Conservation (phyloP, 2,113 vertebrate genomes). For the Salvelinus alpinus region DNA sequence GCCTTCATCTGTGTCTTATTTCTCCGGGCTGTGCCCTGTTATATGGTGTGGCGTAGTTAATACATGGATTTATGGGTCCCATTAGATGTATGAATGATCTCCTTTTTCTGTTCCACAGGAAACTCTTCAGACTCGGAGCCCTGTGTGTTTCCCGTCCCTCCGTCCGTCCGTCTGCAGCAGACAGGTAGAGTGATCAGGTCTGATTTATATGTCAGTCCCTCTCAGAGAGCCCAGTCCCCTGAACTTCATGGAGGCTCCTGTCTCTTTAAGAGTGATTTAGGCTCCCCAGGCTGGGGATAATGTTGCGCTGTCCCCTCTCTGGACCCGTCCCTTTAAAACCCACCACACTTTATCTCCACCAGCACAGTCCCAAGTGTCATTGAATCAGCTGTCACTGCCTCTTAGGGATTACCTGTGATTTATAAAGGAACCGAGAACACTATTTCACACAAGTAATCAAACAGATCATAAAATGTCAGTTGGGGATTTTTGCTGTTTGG, state of each 20-base stretch:
- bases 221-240: conserved; percentile 70
- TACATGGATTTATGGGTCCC: conserved; percentile 91
- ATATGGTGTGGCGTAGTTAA: conserved; percentile 84
- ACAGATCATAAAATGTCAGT: conserved; percentile 48
- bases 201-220: conserved; percentile 8
- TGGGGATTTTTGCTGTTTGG: conserved; percentile 44
- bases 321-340: no score
- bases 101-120: conserved; percentile 81
- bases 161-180: conserved; percentile 62
- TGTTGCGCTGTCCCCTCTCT: no score
- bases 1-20: conserved; percentile 88
- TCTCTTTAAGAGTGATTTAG: conserved; percentile 75
- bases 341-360: no score
- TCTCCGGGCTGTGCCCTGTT: conserved; percentile 80
- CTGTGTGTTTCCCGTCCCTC: conserved; percentile 77
- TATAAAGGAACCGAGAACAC: conserved; percentile 56
- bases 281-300: conserved; percentile 62
- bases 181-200: conserved; percentile 81
- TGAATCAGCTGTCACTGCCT: conserved; percentile 64
- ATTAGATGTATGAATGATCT: conserved; percentile 82
- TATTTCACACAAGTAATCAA: conserved; percentile 58
- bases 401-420: conserved; percentile 56
- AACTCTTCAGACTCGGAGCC: conserved; percentile 84
- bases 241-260: conserved; percentile 69
- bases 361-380: background rate